phyloP scores from a whole-genome alignment of 2,888 invertebrate species.

The Rhyacophila evoluta region DNA sequence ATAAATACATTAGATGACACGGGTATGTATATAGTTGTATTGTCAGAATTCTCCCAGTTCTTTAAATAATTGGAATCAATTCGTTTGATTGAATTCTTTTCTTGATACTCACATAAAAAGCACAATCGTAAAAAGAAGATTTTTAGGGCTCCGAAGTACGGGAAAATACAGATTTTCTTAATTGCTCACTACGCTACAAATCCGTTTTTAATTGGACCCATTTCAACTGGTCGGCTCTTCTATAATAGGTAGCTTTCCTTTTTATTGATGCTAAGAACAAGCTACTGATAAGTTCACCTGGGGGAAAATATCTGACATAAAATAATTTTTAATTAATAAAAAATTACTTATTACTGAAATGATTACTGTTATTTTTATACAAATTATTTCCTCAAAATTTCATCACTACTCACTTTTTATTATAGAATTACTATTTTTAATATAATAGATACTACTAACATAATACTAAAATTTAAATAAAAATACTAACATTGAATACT shows the following conservation, averaged over 20 bases:
- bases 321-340: too few relatives aligned
- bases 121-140: conserved; percentile 19
- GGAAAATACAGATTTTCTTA: conserved; percentile 48
- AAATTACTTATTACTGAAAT: too few relatives aligned
- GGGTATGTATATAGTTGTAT: too few relatives aligned
- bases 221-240: conserved; percentile 41
- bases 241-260: conserved; percentile 3
- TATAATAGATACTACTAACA: too few relatives aligned
- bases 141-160: conserved; percentile 19
- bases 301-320: neutral
- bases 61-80: conserved; percentile 22
- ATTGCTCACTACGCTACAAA: conserved; percentile 49
- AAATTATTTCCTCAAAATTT: too few relatives aligned
- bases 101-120: conserved; percentile 22
- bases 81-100: conserved; percentile 10
- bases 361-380: too few relatives aligned
- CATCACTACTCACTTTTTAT: too few relatives aligned
- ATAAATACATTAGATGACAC: too few relatives aligned
- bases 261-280: neutral
- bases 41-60: neutral
- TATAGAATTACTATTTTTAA: too few relatives aligned
- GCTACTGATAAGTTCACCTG: neutral
- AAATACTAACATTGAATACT: too few relatives aligned
- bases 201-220: conserved; percentile 50
- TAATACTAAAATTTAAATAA: too few relatives aligned